Evolutionary conservation across 2,797 vertebrate genomes (phyloP), one percentile per base, ranked within the genome.

Genomic region (Microctenopoma stevenorrisi): DNA sequence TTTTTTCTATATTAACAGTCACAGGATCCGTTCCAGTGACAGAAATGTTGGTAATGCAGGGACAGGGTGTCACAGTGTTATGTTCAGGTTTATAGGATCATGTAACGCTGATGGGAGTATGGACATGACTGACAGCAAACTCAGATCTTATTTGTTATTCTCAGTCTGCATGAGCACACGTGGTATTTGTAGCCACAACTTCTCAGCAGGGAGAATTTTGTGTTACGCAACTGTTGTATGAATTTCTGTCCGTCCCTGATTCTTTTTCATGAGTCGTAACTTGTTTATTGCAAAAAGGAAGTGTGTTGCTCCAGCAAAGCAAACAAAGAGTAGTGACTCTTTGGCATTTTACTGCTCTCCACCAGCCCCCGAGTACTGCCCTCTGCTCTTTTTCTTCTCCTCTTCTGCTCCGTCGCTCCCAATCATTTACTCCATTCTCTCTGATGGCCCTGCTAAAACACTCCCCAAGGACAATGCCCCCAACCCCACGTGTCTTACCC

Each of bases 361-460:
- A 75, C 58, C 75, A 74, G 74, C 73, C 70, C 70, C 57, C 51
- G 68, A 86, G 76, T 74, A 51, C 59, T 86, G 83, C 80, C 86
- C 86, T 91, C 81, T 86, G 88, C 83, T 88, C 85, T 80, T 85
- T 76, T 65, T 74, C 81, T 70, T 72, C 69, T 69, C 50, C 13
- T 84, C 75, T 87, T 92, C 89, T 90, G 90, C 86, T 84, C 87
- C 47, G 67, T 88, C 86, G 55, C 83, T 88, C 83, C 73, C 78
- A 73, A 91, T 90, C 83, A 88, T 86, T 86, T 77, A 85, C 86
- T 89, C 74, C 59, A 63, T 88, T 86, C 81, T 88, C 68, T 89
- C 69, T 69, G 61, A 86, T 53, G 79, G 77, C 60, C 64, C 62
- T 5, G 52, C 56, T 83, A 79, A 87, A 92, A 85, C 71, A 60